A percentile compares a stretch with the other conserved stretches of the same genome.
Evolutionary conservation across 2,888 invertebrate species (phyloP).

Genomic region (Hydropsyche betteni): DNA sequence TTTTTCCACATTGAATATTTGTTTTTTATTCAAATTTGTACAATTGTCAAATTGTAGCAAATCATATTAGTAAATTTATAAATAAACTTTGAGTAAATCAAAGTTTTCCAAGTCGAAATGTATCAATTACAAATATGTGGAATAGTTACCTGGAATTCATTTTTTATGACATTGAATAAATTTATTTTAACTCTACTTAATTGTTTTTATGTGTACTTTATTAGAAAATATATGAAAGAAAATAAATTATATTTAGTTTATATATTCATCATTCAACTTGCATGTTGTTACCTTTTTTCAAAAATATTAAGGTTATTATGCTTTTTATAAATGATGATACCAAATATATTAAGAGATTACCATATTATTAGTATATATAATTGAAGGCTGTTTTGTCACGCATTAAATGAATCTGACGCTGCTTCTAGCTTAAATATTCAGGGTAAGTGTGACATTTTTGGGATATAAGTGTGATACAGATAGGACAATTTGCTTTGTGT

Average conservation of each 20-base stretch:
- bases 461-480: conserved; percentile 66
- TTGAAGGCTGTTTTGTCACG: not conserved
- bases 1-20: too few species aligned
- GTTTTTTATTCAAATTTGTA: too few species aligned
- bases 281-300: too few species aligned
- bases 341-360: too few species aligned
- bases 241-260: too few species aligned
- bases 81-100: too few species aligned
- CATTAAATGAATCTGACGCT: not conserved
- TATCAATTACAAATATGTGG: conserved; percentile 53
- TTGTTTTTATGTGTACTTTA: conserved; percentile 28
- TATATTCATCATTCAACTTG: conserved; percentile 4
- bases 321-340: too few species aligned
- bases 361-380: conserved; percentile 34
- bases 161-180: too few species aligned
- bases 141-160: conserved; percentile 26
- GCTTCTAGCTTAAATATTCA: not conserved
- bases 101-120: conserved; percentile 46
- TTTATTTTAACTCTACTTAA: conserved; percentile 27
- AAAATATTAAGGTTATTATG: too few species aligned
- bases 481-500: conserved; percentile 58
- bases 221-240: too few species aligned
- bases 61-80: too few species aligned
- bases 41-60: too few species aligned
- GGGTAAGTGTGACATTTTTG: conserved; percentile 67